Base-by-base conservation (phyloP, 2,797 vertebrate species). In the Channa striata region DNA sequence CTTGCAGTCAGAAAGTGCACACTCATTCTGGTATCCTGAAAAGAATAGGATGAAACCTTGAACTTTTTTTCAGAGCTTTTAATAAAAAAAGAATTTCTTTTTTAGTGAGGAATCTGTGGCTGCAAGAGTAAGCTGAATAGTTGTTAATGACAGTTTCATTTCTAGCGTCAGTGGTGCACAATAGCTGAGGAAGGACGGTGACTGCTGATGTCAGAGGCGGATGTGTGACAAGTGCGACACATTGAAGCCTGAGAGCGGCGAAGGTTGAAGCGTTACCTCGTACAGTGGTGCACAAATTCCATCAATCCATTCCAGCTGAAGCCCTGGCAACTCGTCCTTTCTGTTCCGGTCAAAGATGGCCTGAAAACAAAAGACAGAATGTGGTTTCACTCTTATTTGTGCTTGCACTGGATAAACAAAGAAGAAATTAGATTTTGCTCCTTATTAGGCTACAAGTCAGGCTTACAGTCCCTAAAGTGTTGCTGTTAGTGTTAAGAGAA, bases 261-360 rank as follows among this genome's bases (percentile, higher is more conserved):
- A 21, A 19, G 79, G 49, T 54, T 49, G 1, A 0, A 81, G 81
- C 65, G 69, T 94, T 97, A 99, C 98, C 97, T 99, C 94, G 67
- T 99, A 99, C 62, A 99, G 79, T 47, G 98, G 98, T 57, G 96
- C 83, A 78, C 98, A 99, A 89, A 99, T 99, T 74, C 97, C 96
- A 80, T 99, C 97, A 76, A 99, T 99, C 98, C 98, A 99, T 87
- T 98, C 98, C 51, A 99, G 81, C 82, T 99, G 98, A 66, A 99
- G 83, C 56, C 96, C 94, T 10, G 98, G 98, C 86, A 99, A 93
- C 91, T 99, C 97, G n/a, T 99, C 97, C 89, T 99, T 99, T 87
- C 98, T 95, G 91, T 99, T 99, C 70, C 97, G 96, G 91, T 99
- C 98, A 92, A 99, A 99, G 91, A 99, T 99, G 59, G 98, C 98